These are phyloP conservation scores for Malurus leucopterus DNA, from an alignment of 2,797 vertebrate genomes.

Conservation along the genomic window DNA sequence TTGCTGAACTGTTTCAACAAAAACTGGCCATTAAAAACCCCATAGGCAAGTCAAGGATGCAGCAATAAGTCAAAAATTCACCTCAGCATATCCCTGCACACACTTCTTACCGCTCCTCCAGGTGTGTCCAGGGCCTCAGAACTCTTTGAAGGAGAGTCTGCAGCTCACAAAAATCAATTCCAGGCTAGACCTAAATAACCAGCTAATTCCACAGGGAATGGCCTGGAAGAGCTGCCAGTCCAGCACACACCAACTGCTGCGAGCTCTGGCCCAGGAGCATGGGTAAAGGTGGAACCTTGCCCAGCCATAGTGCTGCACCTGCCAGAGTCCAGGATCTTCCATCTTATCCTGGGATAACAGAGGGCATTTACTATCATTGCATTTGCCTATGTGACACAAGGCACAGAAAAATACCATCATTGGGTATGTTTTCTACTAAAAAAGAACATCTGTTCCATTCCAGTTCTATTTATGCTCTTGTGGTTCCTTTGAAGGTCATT, in stretches of 20 bases:
- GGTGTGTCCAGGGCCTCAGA: not conserved
- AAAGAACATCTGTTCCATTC: not conserved
- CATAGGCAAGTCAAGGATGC: accelerated
- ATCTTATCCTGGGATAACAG: not conserved
- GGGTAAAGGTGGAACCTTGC: not conserved
- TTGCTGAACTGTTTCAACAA: not conserved
- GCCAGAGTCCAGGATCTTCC: not conserved
- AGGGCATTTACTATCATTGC: not conserved
- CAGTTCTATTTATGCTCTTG: not conserved
- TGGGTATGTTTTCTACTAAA: not conserved
- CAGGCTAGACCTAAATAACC: not conserved
- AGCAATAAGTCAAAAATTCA: not conserved
- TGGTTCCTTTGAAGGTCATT: not conserved
- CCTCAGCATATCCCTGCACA: not conserved
- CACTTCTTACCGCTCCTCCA: not conserved
- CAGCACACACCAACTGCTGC: not conserved
- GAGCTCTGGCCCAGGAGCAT: not conserved
- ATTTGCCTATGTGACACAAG: not conserved
- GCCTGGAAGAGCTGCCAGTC: not conserved
- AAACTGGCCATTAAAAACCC: not conserved
- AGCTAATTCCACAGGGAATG: not conserved
- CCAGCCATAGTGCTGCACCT: not conserved
- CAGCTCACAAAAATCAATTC: not conserved
- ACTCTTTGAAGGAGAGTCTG: not conserved
- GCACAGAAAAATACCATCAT: not conserved